A percentile compares a stretch with the other conserved stretches of the same genome.
Evolutionary conservation across 2,797 vertebrate genomes (phyloP).

Genomic region (Siniperca undulata): DNA sequence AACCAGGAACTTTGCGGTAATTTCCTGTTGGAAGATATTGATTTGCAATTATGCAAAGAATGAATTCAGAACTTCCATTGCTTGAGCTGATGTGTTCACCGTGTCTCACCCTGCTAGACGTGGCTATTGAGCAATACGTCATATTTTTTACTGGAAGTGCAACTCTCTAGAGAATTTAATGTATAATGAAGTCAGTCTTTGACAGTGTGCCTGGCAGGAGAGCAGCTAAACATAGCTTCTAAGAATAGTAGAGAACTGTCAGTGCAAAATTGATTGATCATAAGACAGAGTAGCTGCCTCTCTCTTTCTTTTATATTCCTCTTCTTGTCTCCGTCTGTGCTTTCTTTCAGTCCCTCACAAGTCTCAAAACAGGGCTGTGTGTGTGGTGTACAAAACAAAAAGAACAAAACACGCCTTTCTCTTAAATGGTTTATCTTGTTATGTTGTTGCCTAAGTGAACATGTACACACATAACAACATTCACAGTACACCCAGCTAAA

Average conservation of each 20-base stretch:
- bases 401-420: conserved; percentile 20
- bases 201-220: conserved; percentile 57
- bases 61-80: conserved; percentile 15
- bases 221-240: conserved; percentile 73
- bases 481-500: conserved; percentile 12
- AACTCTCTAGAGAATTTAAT: conserved; percentile 52
- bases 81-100: conserved; percentile 18
- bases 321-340: conserved; percentile 1
- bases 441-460: conserved; percentile 22
- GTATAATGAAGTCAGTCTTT: conserved; percentile 69
- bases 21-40: conserved; percentile 38
- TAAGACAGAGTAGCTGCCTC: conserved; percentile 43
- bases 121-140: conserved; percentile 32
- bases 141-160: conserved; percentile 53
- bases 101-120: conserved; percentile 13
- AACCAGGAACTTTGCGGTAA: conserved; percentile 21
- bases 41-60: conserved; percentile 39
- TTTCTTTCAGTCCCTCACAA: conserved; percentile 26
- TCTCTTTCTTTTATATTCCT: conserved; percentile 29
- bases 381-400: conserved; percentile 33
- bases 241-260: conserved; percentile 67
- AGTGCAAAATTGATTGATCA: conserved; percentile 69
- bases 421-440: conserved; percentile 21
- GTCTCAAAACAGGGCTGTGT: conserved; percentile 5
- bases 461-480: conserved; percentile 18